Percentiles rank a stretch among this genome's conserved stretches.
These are phyloP conservation scores for Drosophila bocki DNA, from an alignment of 1,140 invertebrate genomes.

Conservation along the genomic window DNA sequence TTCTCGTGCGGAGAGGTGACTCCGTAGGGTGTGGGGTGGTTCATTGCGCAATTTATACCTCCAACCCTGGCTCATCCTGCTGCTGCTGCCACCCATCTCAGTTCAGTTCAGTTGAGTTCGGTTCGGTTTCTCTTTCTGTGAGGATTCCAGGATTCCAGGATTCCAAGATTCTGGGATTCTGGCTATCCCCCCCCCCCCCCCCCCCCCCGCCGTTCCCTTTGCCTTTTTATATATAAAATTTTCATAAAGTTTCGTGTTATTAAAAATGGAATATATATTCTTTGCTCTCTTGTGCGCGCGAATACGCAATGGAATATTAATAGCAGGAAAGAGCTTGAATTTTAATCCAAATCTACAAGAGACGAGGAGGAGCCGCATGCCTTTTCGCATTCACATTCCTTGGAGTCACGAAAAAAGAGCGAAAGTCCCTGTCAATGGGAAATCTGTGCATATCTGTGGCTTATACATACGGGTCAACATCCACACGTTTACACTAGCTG, in stretches of 20 bases:
- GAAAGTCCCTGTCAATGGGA: constrained; percentile 36
- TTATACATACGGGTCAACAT: constrained; percentile 23
- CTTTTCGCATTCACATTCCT: neutral
- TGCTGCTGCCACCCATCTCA: neutral
- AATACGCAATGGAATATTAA: constrained; percentile 77
- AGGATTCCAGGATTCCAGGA: constrained; percentile 6
- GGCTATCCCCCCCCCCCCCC: neutral
- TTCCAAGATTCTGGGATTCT: constrained; percentile 19
- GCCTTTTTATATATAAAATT: constrained; percentile 70
- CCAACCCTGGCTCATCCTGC: neutral
- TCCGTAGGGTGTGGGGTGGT: constrained; percentile 3
- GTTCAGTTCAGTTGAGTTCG: neutral
- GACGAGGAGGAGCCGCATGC: no score
- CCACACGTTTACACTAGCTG: constrained; percentile 1
- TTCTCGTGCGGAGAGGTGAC: constrained; percentile 5
- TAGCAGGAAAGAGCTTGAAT: constrained; percentile 69
- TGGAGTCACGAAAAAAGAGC: constrained; percentile 12
- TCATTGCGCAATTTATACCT: constrained; percentile 52
- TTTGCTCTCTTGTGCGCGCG: constrained; percentile 49
- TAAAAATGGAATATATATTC: constrained; percentile 81
- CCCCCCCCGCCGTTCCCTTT: neutral
- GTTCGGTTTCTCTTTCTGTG: constrained; percentile 40
- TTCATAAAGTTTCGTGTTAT: constrained; percentile 78
- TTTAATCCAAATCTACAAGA: constrained; percentile 45
- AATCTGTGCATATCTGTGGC: constrained; percentile 34